These are phyloP conservation scores for Chrysopilus asiliformis DNA, from an alignment of 2,888 invertebrate genomes.

Conservation along the genomic window DNA sequence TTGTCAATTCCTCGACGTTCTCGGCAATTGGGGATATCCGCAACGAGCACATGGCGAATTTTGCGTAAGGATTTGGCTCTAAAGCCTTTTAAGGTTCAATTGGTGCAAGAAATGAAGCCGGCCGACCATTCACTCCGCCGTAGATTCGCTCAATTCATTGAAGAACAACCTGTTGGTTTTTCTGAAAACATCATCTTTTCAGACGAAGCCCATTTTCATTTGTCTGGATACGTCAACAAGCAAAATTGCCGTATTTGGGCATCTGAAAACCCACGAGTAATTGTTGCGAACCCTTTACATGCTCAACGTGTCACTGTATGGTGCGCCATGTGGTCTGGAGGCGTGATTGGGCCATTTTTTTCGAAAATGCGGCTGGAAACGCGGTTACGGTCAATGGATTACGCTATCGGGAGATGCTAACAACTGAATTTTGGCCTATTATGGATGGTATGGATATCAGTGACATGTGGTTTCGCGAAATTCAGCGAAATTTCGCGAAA, in stretches of 20 bases:
- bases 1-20: conserved; percentile 5
- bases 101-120: conserved; percentile 15
- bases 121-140: conserved; percentile 13
- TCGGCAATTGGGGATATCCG: conserved; percentile 3
- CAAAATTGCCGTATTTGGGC: too few relatives aligned
- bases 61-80: conserved; percentile 4
- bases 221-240: not conserved
- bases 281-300: conserved; percentile 1
- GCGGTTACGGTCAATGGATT: too few relatives aligned
- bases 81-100: conserved; percentile 9
- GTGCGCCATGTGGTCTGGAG: too few relatives aligned
- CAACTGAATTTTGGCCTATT: too few relatives aligned
- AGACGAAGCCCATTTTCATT: conserved; percentile 3
- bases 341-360: too few relatives aligned
- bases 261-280: not conserved
- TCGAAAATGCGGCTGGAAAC: too few relatives aligned
- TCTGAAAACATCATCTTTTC: conserved; percentile 3
- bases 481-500: too few relatives aligned
- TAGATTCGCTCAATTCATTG: conserved; percentile 11
- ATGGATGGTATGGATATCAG: too few relatives aligned
- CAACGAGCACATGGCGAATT: conserved; percentile 4
- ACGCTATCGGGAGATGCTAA: too few relatives aligned
- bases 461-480: too few relatives aligned
- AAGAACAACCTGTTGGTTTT: conserved; percentile 10
- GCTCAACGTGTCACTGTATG: too few relatives aligned